Evolutionary conservation across 30 jellyfish, hydroid and myxozoan genomes (phyloP), one percentile per base, ranked within the genome.

Genomic region (Pelagia noctiluca): DNA sequence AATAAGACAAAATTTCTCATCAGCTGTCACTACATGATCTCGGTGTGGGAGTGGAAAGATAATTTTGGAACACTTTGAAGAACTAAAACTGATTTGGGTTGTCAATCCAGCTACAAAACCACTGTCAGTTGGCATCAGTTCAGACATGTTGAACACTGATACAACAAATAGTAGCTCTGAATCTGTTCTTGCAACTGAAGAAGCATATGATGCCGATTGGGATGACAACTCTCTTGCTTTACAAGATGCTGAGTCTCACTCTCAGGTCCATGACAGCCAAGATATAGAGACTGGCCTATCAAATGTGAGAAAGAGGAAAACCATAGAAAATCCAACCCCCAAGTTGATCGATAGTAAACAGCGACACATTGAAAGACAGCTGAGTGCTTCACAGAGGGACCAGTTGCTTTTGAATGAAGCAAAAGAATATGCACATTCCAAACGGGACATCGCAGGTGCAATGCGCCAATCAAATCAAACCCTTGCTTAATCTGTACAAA

Each of bases 11-110:
- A 30, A 86, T 19, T 79, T 67, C 35, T 52, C 86, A 31, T 23
- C 48, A 84, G 92, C 95, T 50, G 89, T 87, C 36, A 87, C 90
- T 34, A 50, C 90, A 36, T 80, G 94, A 38, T 24, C 87, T 35
- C 70, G 62, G 36, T 36, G 92, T 68, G 65, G 95, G 1, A 78
- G 89, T 78, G 81, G 82, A 50, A 78, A 78, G 52, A 63, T 78
- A 22, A 71, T 63, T 63, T 54, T 57, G 70, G 80, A 57, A 78
- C 37, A 22, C 31, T 57, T 57, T 62, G 89, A 78, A 53, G 21
- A 62, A 35, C 54, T 78, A n/a, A 78, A 65, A 29, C 26, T 57
- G 76, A 78, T 78, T 23, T 78, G 80, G 80, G 54, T 82, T 60
- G 80, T 68, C 50, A 63, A 71, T 31, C 68, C 89, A 57, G 35